Conservation (phyloP, 1,140 invertebrate species). For the Leptonema lineaticorne region DNA sequence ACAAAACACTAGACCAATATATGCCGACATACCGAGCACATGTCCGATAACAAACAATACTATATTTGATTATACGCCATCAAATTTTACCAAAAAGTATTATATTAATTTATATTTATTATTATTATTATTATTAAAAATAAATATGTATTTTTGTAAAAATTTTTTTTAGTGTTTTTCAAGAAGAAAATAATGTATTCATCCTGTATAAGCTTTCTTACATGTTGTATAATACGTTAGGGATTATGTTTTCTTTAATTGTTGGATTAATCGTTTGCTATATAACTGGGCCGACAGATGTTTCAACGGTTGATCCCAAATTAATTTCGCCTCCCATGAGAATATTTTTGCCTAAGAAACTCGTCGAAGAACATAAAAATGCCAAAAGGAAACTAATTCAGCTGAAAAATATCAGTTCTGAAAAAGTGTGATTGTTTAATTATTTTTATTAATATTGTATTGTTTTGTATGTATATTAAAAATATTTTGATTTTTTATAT, state of each 20-base stretch:
- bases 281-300: slow-evolving; percentile 64
- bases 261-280: slow-evolving; percentile 68
- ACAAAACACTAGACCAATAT: background rate
- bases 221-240: slow-evolving; percentile 46
- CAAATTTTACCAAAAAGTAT: background rate
- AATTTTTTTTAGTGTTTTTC: background rate
- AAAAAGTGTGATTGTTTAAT: background rate
- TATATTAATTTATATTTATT: background rate
- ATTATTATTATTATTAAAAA: background rate
- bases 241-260: slow-evolving; percentile 60
- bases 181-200: slow-evolving; percentile 28
- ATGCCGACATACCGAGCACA: slow-evolving; percentile 6
- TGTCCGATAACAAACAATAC: background rate
- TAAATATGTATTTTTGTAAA: background rate
- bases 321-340: slow-evolving; percentile 57
- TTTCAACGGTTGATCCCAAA: slow-evolving; percentile 59
- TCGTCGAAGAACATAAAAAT: background rate
- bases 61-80: background rate
- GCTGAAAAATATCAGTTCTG: background rate
- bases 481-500: too few relatives aligned
- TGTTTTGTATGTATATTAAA: too few relatives aligned
- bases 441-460: background rate
- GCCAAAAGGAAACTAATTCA: background rate
- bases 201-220: slow-evolving; percentile 30
- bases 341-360: slow-evolving; percentile 32